Evolutionary conservation across 2,888 invertebrate genomes (phyloP).

Genomic region (Sminthurinus aureus): DNA sequence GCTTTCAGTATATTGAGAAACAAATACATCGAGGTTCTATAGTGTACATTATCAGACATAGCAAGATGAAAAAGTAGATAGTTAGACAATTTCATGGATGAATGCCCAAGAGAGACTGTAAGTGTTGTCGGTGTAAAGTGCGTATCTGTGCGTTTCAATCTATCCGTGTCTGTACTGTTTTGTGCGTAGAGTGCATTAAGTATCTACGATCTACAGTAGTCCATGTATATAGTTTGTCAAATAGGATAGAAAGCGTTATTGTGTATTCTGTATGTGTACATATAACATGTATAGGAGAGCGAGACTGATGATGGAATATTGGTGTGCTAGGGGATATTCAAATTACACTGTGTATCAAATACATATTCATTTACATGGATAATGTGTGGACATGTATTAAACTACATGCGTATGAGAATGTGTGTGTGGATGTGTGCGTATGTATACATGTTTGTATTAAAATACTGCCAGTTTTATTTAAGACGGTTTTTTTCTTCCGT

Average conservation of each 20-base stretch:
- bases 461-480: background rate
- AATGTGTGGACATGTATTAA: too few species aligned
- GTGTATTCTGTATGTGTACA: background rate
- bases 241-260: background rate
- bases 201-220: too few species aligned
- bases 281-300: background rate
- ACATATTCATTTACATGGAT: too few species aligned
- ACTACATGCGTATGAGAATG: background rate
- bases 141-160: background rate
- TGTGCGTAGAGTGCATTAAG: too few species aligned
- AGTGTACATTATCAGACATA: background rate
- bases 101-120: constrained; percentile 8
- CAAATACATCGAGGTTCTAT: background rate
- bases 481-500: background rate
- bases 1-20: background rate
- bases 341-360: too few species aligned
- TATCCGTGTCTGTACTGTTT: background rate
- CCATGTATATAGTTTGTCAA: too few species aligned
- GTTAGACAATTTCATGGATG: constrained; percentile 32
- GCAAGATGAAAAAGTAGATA: constrained; percentile 8
- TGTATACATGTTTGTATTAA: background rate
- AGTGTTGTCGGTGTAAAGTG: background rate
- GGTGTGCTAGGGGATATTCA: too few species aligned
- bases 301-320: too few species aligned
- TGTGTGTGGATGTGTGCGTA: constrained; percentile 1